Evolutionary conservation across 2,113 vertebrate species (phyloP).

Genomic region (Melanerpes formicivorus): DNA sequence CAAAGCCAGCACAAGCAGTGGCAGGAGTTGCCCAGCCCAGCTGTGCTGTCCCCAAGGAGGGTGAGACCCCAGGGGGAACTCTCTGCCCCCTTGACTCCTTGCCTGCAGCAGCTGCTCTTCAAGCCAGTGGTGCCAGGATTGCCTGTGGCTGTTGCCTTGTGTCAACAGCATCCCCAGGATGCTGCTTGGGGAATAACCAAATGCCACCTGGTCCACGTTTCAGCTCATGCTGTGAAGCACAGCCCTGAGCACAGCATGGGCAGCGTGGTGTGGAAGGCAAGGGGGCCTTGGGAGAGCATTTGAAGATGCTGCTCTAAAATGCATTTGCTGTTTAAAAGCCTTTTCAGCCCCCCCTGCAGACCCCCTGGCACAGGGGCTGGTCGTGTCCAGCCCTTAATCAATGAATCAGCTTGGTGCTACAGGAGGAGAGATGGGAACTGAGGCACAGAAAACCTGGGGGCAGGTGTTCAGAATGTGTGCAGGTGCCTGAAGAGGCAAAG

Average conservation of each 20-base stretch:
- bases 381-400: background rate
- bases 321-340: background rate
- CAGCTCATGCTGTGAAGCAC: slow-evolving; percentile 8
- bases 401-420: background rate
- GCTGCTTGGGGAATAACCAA: background rate
- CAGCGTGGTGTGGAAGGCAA: background rate
- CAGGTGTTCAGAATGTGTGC: background rate
- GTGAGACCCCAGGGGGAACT: background rate
- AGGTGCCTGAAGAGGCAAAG: background rate
- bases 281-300: background rate
- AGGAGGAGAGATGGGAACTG: background rate
- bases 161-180: slow-evolving; percentile 13
- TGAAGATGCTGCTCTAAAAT: background rate
- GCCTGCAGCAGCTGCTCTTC: background rate
- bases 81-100: background rate
- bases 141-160: slow-evolving; percentile 10
- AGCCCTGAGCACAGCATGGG: background rate
- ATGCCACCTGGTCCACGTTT: background rate
- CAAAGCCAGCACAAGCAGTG: background rate
- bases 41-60: background rate
- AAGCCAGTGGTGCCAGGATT: background rate
- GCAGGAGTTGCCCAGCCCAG: background rate
- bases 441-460: background rate
- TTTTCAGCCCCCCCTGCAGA: background rate
- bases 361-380: background rate